Base-by-base conservation (phyloP, 2,113 vertebrate species). In the Indicator indicator region DNA sequence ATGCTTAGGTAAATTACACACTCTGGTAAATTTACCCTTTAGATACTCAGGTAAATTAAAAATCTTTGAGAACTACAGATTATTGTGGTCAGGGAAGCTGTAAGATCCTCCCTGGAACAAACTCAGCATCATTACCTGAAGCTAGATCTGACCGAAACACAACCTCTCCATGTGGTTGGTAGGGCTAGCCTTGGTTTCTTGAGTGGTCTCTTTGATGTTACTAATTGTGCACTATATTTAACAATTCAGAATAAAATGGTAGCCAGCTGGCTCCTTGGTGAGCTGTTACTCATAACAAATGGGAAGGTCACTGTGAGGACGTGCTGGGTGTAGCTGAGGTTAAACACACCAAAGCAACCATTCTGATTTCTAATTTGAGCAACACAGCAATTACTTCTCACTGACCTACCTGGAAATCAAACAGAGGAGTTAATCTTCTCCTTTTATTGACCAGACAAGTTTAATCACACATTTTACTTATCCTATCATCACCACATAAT, bases 161-260 rank as follows among this genome's bases (percentile, higher is more conserved):
- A 24, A 56, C 26, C 56, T 80, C 36, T 70, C 42, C 36, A 4
- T 38, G 74, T 0, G 6, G 60, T 18, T 90, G 63, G 68, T 76
- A 79, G 55, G 58, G 40, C 40, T 60, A 86, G 63, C 21, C 28
- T 70, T 26, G 21, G 17, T 72, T 84, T 78, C 83, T 81, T 59
- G 62, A 80, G 48, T 24, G 55, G 81, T 68, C 2, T 7, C 68
- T 97, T 96, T 95, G 95, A 94, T 89, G 87, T 94, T 70, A 52
- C 56, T 91, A 87, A 79, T 73, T 87, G 70, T 67, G 55, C 42
- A 20, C 23, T 80, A 8, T 44, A 76, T 87, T 92, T 89, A 63
- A 91, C 36, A 93, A 83, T 55, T 76, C 68, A 67, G 62, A 83
- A 78, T 64, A 78, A 89, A 91, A 64, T 7, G 6, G 48, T 69